phyloP scores from a whole-genome alignment of 1,140 invertebrate genomes.

The Ganaspis sp. region DNA sequence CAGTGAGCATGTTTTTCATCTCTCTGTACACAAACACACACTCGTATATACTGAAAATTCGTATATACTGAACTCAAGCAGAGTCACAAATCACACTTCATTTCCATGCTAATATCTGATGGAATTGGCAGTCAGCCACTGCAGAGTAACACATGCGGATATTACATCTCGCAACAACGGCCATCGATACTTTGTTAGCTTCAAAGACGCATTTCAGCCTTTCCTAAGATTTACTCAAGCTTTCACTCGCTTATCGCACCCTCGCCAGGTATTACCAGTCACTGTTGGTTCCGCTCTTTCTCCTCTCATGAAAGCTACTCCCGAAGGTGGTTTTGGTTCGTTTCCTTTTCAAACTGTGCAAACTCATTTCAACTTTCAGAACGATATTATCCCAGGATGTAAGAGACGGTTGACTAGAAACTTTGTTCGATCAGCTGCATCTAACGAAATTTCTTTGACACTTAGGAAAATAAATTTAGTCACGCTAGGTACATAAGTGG shows the following conservation, averaged over 20 bases:
- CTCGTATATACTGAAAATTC: conserved; percentile 43
- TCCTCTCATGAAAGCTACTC: conserved; percentile 29
- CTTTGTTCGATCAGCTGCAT: conserved; percentile 4
- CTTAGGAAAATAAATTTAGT: background rate
- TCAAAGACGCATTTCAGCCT: conserved; percentile 18
- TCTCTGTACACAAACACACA: no score
- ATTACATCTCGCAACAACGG: conserved; percentile 1
- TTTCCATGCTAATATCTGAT: conserved; percentile 71
- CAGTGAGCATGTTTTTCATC: conserved; percentile 38
- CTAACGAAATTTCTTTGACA: conserved; percentile 6
- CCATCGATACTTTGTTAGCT: conserved; percentile 9
- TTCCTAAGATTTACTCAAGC: conserved; percentile 38
- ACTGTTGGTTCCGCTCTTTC: conserved; percentile 26
- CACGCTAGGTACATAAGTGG: no score
- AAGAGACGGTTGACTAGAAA: background rate
- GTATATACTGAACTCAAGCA: conserved; percentile 36
- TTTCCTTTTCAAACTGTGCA: conserved; percentile 22
- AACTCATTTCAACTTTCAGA: conserved; percentile 23
- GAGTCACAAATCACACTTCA: conserved; percentile 67
- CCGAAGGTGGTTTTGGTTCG: conserved; percentile 39
- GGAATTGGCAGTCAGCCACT: conserved; percentile 68
- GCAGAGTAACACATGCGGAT: conserved; percentile 37
- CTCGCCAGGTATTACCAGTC: conserved; percentile 13
- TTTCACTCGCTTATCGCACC: conserved; percentile 39
- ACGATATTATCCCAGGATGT: conserved; percentile 15